phyloP scores from a whole-genome alignment of 2,113 vertebrate genomes.

The Dipodomys spectabilis region DNA sequence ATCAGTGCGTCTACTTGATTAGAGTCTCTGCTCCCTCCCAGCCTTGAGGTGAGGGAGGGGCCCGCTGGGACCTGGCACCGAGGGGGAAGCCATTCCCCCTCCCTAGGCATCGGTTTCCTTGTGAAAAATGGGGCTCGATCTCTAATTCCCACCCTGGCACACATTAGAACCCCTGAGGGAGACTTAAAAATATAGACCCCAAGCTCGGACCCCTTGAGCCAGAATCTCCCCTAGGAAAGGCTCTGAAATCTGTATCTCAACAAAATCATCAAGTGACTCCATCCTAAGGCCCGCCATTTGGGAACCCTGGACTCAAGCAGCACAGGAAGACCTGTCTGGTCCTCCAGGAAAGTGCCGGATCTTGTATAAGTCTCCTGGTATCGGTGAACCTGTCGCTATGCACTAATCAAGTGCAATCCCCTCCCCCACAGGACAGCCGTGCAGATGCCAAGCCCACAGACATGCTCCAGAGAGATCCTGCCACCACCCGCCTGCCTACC shows the following conservation, averaged over 20 bases:
- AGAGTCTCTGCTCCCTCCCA: background rate
- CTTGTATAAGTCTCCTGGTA: background rate
- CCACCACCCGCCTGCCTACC: background rate
- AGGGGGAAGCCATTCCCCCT: background rate
- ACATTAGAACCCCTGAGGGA: background rate
- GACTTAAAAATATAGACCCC: background rate
- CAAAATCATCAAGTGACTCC: background rate
- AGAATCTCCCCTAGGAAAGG: background rate
- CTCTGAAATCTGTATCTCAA: background rate
- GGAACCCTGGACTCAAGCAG: background rate
- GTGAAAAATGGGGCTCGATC: background rate
- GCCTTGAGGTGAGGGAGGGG: background rate
- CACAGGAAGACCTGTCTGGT: background rate
- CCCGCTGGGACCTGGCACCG: rapidly evolving
- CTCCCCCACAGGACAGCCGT: rapidly evolving
- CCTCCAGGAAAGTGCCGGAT: background rate
- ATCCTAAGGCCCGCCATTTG: background rate
- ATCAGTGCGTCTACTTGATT: background rate
- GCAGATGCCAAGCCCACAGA: background rate
- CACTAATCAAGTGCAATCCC: too few species aligned
- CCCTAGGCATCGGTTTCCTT: background rate
- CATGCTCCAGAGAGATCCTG: background rate
- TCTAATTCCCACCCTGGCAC: background rate
- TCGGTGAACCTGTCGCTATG: background rate
- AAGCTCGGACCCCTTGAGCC: background rate